Evolutionary conservation across 2,797 vertebrate species (phyloP), one percentile per base, ranked within the genome.

Genomic region (Poecilia picta): DNA sequence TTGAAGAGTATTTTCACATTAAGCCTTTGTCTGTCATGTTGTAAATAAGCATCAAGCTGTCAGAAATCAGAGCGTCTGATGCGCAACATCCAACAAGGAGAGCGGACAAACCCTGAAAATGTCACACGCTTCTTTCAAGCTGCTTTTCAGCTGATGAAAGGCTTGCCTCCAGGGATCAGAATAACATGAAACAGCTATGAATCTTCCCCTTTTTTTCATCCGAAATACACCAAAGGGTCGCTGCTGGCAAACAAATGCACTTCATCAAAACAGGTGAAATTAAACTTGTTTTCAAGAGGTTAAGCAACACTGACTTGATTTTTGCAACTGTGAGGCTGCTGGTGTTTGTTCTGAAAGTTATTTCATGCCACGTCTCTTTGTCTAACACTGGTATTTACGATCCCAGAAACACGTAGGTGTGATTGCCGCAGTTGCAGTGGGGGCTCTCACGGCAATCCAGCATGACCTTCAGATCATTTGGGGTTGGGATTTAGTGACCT

Each of bases 71-170:
- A 85, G 41, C 47, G 79, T 74, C 53, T 85, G 84, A 92, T 89
- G 82, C 84, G 78, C 25, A 84, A 83, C 81, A 81, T 73, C 78
- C 80, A 88, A 81, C 74, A 75, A 88, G 81, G 74, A 62, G 83
- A 82, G 81, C 78, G 85, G 85, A 90, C 88, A 90, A 89, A 86
- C 78, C 83, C 45, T 62, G 74, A 88, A 85, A 78, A 83, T 76
- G 83, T 85, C 84, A 76, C 88, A 76, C 79, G 72, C 80, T 82
- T 85, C 85, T 84, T 83, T 89, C 79, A 81, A 92, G 83, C 83
- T 85, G 80, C 80, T 82, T 91, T 90, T 92, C 88, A 84, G 49
- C 76, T 68, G 62, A 88, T 88, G 78, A 91, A 90, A 94, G 85
- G 41, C 74, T 84, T 68, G 89, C 92, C 86, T 89, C 75, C 0